Evolutionary conservation across 1,140 invertebrate genomes (phyloP).

Genomic region (Tribolium madens): DNA sequence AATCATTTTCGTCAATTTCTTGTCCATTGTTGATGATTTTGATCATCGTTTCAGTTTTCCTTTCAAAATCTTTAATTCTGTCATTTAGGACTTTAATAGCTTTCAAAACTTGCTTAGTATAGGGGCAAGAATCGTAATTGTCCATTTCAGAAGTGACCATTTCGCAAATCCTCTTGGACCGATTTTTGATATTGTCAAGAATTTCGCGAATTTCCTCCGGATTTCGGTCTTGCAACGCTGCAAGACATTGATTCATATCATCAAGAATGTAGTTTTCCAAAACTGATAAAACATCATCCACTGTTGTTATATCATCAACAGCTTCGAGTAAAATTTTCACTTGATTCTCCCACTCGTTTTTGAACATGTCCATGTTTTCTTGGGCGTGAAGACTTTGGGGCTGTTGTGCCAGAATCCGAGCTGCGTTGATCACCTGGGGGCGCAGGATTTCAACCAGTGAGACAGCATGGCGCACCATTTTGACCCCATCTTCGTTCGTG

Average conservation of each 20-base stretch:
- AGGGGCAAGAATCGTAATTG: conserved; percentile 95
- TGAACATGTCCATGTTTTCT: conserved; percentile 97
- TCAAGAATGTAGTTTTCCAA: conserved; percentile 98
- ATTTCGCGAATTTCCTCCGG: conserved; percentile 83
- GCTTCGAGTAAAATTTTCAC: conserved; percentile 96
- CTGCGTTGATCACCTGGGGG: conserved; percentile 98
- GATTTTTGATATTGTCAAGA: conserved; percentile 93
- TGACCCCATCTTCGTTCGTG: conserved; percentile 97
- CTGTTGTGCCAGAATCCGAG: conserved; percentile 89
- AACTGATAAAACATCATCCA: conserved; percentile 98
- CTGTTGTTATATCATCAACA: conserved; percentile 98
- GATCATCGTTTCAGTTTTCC: conserved; percentile 90
- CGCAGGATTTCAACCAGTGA: conserved; percentile 94
- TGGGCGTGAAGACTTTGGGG: conserved; percentile 93
- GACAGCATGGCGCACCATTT: conserved; percentile 97
- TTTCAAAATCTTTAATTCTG: conserved; percentile 97
- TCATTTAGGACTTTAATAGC: conserved; percentile 92
- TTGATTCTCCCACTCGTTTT: conserved; percentile 94
- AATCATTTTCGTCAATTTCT: conserved; percentile 97
- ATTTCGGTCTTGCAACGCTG: conserved; percentile 89
- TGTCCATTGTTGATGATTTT: conserved; percentile 84
- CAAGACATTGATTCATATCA: conserved; percentile 97
- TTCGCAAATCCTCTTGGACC: conserved; percentile 92
- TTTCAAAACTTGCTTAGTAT: conserved; percentile 94
- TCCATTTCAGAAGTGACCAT: conserved; percentile 99